phyloP scores from a whole-genome alignment of 2,888 invertebrate species.

The Patella depressa region DNA sequence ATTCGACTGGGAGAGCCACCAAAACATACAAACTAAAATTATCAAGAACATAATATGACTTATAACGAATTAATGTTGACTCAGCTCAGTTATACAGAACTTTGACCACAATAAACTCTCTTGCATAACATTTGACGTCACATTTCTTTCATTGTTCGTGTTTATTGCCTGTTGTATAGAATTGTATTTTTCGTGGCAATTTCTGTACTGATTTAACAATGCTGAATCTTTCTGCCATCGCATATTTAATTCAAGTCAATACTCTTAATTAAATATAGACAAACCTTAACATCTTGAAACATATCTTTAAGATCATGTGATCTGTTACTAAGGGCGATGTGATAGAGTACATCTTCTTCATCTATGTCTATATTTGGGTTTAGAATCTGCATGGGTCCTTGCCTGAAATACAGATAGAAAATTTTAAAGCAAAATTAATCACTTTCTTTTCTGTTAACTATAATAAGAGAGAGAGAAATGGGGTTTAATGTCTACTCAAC shows the following conservation, averaged over 20 bases:
- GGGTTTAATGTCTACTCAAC: too few relatives aligned
- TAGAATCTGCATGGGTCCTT: conserved; percentile 41
- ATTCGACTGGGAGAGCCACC: conserved; percentile 95
- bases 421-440: background rate
- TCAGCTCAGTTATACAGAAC: too few relatives aligned
- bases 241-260: too few relatives aligned
- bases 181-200: too few relatives aligned
- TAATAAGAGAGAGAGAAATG: too few relatives aligned
- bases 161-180: too few relatives aligned
- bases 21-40: conserved; percentile 91
- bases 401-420: conserved; percentile 33
- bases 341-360: conserved; percentile 59
- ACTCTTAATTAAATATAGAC: background rate
- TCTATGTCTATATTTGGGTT: conserved; percentile 48
- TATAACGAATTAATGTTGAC: too few relatives aligned
- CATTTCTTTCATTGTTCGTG: too few relatives aligned
- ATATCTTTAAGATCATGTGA: conserved; percentile 79
- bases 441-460: background rate
- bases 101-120: too few relatives aligned
- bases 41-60: background rate
- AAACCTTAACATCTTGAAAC: conserved; percentile 96
- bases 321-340: conserved; percentile 56
- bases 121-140: too few relatives aligned
- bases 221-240: too few relatives aligned
- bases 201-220: too few relatives aligned